Base-by-base conservation (phyloP, 1,140 invertebrate genomes). In the Ericerus pela region DNA sequence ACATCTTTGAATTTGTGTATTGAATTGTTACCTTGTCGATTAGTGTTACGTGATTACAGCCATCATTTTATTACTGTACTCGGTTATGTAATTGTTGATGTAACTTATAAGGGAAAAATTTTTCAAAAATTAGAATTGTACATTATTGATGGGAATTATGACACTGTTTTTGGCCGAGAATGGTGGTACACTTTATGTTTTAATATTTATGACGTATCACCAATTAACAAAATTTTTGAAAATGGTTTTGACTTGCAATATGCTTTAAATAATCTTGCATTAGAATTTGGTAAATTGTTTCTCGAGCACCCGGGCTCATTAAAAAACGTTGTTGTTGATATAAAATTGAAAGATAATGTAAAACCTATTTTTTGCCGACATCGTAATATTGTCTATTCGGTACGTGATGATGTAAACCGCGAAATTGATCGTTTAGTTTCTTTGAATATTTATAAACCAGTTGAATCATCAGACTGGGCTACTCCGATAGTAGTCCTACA, bases 401-500 rank as follows among this genome's bases (percentile, higher is more conserved):
- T 61, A 51, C 58, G 59, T 54, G 31, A 55, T 10, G 58, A 60
- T 56, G 57, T 64, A 16, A 60, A 63, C 43, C 24, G 38, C 28
- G 61, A 60, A 31, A 52, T 64, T 14, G 57, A 60, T 31, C 56
- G 58, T 27, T 54, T 64, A 47, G 54, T 56, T 52, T 16, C 30
- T 11, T 16, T 36, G 56, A 31, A 43, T 62, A 59, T 55, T 29
- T 26, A 53, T 28, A 31, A 16, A 33, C 51, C 54, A 14, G 66
- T 72, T 16, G 63, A 67, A 43, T 58, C 60, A 57, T 68, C 66
- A n/a, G 66, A 72, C 36, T 77, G 73, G 74, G 72, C 69, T 5
- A 69, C 73, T 4, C 73, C 72, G 0, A 61, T 77, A 6, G 74
- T 77, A 0, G 62, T 69, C 2, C 69, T 75, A 0, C 29, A 64